These are phyloP conservation scores for Drosophila demipolita DNA, from an alignment of 2,888 invertebrate species.

Conservation along the genomic window DNA sequence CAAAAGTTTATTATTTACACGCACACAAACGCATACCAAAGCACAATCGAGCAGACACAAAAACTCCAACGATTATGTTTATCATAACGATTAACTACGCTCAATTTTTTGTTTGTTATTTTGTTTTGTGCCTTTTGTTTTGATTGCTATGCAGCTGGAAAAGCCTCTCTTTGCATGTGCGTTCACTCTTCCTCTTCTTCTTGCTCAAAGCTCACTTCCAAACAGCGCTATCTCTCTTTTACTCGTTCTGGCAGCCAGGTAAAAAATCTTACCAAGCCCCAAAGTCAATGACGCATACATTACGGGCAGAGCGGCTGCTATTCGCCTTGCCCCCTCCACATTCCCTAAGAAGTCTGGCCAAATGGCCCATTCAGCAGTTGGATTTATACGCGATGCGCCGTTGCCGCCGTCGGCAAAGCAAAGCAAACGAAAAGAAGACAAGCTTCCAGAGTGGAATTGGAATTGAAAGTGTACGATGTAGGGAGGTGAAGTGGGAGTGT, in stretches of 20 bases:
- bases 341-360: constrained; percentile 42
- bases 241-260: constrained; percentile 28
- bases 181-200: constrained; percentile 8
- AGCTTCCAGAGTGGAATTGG: constrained; percentile 25
- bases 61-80: constrained; percentile 58
- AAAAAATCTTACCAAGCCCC: constrained; percentile 49
- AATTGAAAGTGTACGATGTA: not conserved
- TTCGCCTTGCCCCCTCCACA: constrained; percentile 6
- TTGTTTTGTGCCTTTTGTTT: constrained; percentile 61
- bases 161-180: constrained; percentile 35
- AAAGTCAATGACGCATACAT: constrained; percentile 73
- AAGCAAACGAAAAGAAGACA: constrained; percentile 35
- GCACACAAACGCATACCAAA: constrained; percentile 8
- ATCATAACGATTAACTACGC: constrained; percentile 65
- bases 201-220: constrained; percentile 10
- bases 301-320: constrained; percentile 16
- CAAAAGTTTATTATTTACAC: constrained; percentile 18
- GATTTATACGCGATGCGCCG: constrained; percentile 75
- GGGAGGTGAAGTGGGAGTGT: not conserved
- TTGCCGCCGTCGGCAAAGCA: constrained; percentile 71
- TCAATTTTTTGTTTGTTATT: constrained; percentile 18
- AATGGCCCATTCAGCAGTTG: constrained; percentile 68
- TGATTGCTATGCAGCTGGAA: constrained; percentile 66
- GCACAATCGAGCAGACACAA: constrained; percentile 34
- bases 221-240: constrained; percentile 20